Conservation (phyloP, 2,797 vertebrate species). For the Vireo griseus region DNA sequence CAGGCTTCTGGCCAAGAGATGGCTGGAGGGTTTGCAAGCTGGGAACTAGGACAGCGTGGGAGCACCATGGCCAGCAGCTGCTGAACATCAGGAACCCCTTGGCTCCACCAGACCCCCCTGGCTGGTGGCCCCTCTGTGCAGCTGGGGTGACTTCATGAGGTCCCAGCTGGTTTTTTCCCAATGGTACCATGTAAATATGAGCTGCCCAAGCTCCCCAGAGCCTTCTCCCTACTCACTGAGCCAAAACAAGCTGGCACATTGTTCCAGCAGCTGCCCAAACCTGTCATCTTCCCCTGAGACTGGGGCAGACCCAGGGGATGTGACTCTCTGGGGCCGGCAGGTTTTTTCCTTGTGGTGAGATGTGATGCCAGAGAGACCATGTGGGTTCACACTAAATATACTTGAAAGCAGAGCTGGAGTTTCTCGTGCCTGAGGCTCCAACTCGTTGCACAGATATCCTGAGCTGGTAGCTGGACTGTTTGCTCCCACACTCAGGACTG, state of each 20-base stretch:
- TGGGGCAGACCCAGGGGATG: accelerated
- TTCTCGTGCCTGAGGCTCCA: not conserved
- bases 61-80: not conserved
- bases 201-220: not conserved
- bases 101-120: accelerated
- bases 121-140: not conserved
- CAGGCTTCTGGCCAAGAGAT: not conserved
- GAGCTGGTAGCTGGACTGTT: not conserved
- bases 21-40: not conserved
- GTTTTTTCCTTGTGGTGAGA: not conserved
- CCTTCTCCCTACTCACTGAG: not conserved
- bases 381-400: not conserved
- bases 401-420: slow-evolving; percentile 27
- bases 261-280: not conserved
- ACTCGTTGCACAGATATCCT: not conserved
- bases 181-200: not conserved
- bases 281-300: not conserved
- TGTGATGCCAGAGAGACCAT: not conserved
- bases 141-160: not conserved
- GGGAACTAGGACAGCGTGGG: accelerated
- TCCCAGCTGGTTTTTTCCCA: not conserved
- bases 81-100: not conserved
- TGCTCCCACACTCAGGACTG: accelerated
- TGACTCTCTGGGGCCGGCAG: not conserved
- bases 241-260: not conserved